Percentiles rank a stretch among this genome's conserved stretches.
phyloP scores from a whole-genome alignment of 2,113 vertebrate genomes.

The Reinhardtius hippoglossoides region DNA sequence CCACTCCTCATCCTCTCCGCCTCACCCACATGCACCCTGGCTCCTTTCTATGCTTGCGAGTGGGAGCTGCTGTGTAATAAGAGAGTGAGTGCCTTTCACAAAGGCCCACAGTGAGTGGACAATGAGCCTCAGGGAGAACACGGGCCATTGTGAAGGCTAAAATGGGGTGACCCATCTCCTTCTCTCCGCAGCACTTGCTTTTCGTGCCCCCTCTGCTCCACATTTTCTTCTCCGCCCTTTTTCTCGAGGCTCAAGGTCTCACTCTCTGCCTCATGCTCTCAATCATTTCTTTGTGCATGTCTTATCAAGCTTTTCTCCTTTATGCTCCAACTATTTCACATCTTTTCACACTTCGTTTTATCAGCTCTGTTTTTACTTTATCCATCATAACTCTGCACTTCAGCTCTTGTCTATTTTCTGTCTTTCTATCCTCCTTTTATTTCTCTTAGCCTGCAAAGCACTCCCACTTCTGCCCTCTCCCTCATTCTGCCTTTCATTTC shows the following conservation, averaged over 20 bases:
- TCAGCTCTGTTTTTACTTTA: slow-evolving; percentile 7
- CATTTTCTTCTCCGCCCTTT: slow-evolving; percentile 61
- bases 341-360: slow-evolving; percentile 28
- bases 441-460: slow-evolving; percentile 30
- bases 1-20: slow-evolving; percentile 43
- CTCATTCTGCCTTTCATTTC: slow-evolving; percentile 59
- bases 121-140: slow-evolving; percentile 82
- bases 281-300: slow-evolving; percentile 42
- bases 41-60: slow-evolving; percentile 60
- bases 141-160: slow-evolving; percentile 79
- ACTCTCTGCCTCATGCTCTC: slow-evolving; percentile 32
- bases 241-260: slow-evolving; percentile 68
- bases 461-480: slow-evolving; percentile 21
- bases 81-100: slow-evolving; percentile 77
- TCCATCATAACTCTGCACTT: background rate
- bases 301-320: slow-evolving; percentile 39
- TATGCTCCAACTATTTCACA: slow-evolving; percentile 12
- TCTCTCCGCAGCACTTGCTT: slow-evolving; percentile 46
- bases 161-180: slow-evolving; percentile 81
- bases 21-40: slow-evolving; percentile 62
- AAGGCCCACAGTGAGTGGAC: slow-evolving; percentile 82
- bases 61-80: slow-evolving; percentile 71
- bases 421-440: slow-evolving; percentile 13
- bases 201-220: slow-evolving; percentile 63
- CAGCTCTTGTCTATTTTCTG: slow-evolving; percentile 19